A percentile compares a stretch with the other conserved stretches of the same genome.
Evolutionary conservation across 2,888 invertebrate species (phyloP).

Genomic region (Alentia gelatinosa): DNA sequence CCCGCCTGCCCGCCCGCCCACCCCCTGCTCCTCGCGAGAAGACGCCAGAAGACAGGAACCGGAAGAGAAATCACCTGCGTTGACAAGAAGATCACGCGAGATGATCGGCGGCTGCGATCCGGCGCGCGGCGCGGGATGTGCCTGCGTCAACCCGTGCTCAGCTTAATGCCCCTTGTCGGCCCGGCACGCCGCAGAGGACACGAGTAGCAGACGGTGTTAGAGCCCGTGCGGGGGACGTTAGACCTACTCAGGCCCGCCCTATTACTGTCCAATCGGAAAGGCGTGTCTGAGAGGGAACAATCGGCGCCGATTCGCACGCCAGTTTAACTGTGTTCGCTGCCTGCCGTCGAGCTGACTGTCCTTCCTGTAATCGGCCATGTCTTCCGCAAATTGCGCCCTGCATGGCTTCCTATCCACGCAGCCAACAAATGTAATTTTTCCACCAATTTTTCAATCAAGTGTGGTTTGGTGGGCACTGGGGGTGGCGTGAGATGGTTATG

Average conservation of each 20-base stretch:
- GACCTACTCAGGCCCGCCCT: neutral
- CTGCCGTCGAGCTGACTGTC: neutral
- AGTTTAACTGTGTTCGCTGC: neutral
- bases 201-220: neutral
- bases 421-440: neutral
- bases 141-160: neutral
- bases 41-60: neutral
- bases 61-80: neutral
- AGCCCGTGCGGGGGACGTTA: neutral
- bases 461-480: constrained; percentile 7
- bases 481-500: neutral
- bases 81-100: constrained; percentile 15
- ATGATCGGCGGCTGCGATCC: neutral
- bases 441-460: constrained; percentile 37
- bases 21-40: neutral
- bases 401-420: neutral
- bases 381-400: constrained; percentile 39
- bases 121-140: neutral
- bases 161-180: neutral
- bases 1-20: neutral
- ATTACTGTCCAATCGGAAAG: constrained; percentile 11
- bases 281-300: constrained; percentile 21
- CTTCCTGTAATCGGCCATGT: constrained; percentile 23
- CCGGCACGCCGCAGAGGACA: neutral
- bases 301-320: neutral